phyloP scores from a whole-genome alignment of 2,888 invertebrate species.

The Drosophila pseudotalamancana region DNA sequence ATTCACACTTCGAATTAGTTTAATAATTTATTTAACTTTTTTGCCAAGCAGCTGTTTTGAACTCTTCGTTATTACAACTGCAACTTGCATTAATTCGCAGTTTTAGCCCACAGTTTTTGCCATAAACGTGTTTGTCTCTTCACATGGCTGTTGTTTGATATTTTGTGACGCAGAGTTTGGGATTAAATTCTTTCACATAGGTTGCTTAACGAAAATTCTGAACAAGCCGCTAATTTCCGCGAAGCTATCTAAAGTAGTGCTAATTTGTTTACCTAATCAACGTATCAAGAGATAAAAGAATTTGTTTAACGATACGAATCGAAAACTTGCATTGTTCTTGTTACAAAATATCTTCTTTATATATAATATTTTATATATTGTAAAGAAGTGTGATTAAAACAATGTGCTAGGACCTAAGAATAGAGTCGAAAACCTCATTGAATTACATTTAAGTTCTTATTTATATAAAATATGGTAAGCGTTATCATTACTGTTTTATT shows the following conservation, averaged over 20 bases:
- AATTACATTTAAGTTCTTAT: no score
- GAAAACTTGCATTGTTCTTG: no score
- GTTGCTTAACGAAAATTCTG: slow-evolving; percentile 16
- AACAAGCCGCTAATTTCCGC: slow-evolving; percentile 68
- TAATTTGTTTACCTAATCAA: slow-evolving; percentile 45
- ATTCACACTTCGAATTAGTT: slow-evolving; percentile 7
- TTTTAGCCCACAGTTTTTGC: slow-evolving; percentile 1
- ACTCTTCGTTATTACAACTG: slow-evolving; percentile 25
- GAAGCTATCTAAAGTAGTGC: slow-evolving; percentile 32
- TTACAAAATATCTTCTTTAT: not conserved
- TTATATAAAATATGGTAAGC: no score
- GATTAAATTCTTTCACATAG: slow-evolving; percentile 9
- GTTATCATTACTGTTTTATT: no score
- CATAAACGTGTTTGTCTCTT: slow-evolving; percentile 1
- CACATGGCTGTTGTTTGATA: slow-evolving; percentile 2
- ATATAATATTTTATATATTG: no score
- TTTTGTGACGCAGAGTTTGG: not conserved
- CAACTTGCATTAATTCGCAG: slow-evolving; percentile 30
- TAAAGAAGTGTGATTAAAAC: no score
- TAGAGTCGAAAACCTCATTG: no score
- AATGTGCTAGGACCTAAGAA: no score
- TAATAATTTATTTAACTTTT: not conserved
- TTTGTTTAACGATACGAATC: not conserved
- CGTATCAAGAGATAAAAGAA: not conserved
- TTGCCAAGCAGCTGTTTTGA: slow-evolving; percentile 11